Base-by-base conservation (phyloP, 2,113 vertebrate genomes). In the Oryctolagus cuniculus region DNA sequence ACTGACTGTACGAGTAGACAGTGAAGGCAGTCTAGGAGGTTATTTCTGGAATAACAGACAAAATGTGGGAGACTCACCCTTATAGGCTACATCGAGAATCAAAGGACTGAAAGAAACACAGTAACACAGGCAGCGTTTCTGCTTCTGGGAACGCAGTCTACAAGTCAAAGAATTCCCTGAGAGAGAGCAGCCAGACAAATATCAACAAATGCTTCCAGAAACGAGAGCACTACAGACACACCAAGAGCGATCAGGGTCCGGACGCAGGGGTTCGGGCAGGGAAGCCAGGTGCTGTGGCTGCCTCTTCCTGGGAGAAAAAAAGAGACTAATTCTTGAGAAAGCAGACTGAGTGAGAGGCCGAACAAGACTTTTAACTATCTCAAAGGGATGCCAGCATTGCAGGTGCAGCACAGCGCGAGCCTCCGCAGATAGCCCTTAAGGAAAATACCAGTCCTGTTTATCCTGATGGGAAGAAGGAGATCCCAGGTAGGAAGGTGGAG, bases 81-180 rank as follows among this genome's bases (percentile, higher is more conserved):
- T 31, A 29, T 0, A 36, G 25, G 25, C 15, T n/a, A 69, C 10
- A 58, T 24, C 27, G 29, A 85, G 25, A 74, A 74, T 63, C 36
- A 36, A 55, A 92, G 24, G 66, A 78, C 38, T 79, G 67, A 72
- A 67, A 10, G 22, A 15, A 11, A 49, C 49, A 63, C 2, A 86
- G 83, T n/a, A 75, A 55, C 61, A 70, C 0, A 84, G 22, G 53
- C 29, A 95, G 51, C 67, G 8, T 53, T 78, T 64, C 34, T 66
- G 34, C 44, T 82, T 75, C 38, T 75, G 53, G 31, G 74, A 27
- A 63, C 21, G n/a, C 29, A 87, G n/a, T 72, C 72, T 80, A 1
- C 49, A 73, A 73, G 73, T 86, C 13, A 38, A 92, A 92, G n/a
- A 74, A 79, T 13, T 58, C 89, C 78, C 77, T 87, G n/a, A 66